Evolutionary conservation across 2,797 vertebrate species (phyloP), one percentile per base, ranked within the genome.

Genomic region (Takifugu ocellatus): DNA sequence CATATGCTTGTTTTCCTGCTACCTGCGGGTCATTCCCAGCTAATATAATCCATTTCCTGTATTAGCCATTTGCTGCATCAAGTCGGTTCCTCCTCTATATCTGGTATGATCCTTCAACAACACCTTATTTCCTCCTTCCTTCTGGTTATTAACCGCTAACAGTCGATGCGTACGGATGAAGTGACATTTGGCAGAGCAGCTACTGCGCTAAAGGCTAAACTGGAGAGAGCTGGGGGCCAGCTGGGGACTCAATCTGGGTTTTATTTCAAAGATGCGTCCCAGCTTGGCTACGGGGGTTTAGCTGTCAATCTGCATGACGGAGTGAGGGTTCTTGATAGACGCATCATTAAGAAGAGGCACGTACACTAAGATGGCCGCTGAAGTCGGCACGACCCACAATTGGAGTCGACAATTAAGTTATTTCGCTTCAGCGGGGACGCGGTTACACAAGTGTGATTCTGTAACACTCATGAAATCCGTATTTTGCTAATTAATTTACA

Each of bases 371-470:
- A 67, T 55, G 55, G 53, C 16, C 58, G n/a, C 55, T 82, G 82
- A 75, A 78, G 80, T 84, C 62, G 66, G 52, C 55, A 55, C 84
- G 84, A 86, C 81, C 82, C 76, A 81, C 63, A 72, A 81, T 78
- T 81, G 78, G 75, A 73, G 24, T 58, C 63, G 82, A 21, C 21
- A 21, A 21, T 21, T 21, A 21, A 21, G 21, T 21, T 21, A 21
- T 21, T 21, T 21, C 21, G 21, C 21, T 21, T 21, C 21, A 21
- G 21, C 21, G 21, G 21, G 21, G 21, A 21, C 21, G 21, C 21
- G 21, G 21, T 21, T 21, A 21, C 21, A 21, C 21, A 21, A 21
- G 21, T 21, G 21, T 21, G 21, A 21, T 21, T 21, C 21, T 21
- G 21, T 21, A 21, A 21, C 21, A 21, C 21, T 21, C 21, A 21